These are phyloP conservation scores for Pseudanteris insignis DNA, from an alignment of 2,888 invertebrate species.

Conservation along the genomic window DNA sequence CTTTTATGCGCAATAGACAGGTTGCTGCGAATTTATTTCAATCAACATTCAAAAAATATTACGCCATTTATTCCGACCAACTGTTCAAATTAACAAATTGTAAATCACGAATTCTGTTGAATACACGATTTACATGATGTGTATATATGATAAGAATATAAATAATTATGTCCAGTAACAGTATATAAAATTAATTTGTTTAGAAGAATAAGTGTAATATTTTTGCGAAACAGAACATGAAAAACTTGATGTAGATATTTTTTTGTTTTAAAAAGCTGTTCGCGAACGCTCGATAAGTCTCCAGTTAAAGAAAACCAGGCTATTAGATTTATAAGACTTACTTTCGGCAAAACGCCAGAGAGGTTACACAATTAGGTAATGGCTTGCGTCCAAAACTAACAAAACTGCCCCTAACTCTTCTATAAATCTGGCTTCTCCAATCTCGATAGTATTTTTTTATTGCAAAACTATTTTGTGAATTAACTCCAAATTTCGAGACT, in stretches of 20 bases:
- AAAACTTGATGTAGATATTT: no score
- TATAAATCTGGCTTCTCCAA: conserved; percentile 31
- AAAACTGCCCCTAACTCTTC: conserved; percentile 39
- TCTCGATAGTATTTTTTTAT: conserved; percentile 18
- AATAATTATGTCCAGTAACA: no score
- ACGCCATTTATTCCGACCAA: no score
- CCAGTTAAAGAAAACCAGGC: conserved; percentile 37
- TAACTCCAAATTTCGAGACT: conserved; percentile 4
- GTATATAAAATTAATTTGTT: no score
- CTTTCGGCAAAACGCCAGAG: conserved; percentile 57
- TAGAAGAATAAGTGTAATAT: no score
- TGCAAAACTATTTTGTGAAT: conserved; percentile 28
- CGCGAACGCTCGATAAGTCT: conserved; percentile 43
- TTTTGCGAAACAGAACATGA: no score
- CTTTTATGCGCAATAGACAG: conserved; percentile 26
- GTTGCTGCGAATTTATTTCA: conserved; percentile 32
- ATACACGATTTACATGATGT: no score
- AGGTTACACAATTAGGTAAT: conserved; percentile 62
- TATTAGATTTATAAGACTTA: conserved; percentile 56
- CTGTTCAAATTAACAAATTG: no score
- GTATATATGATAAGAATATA: no score
- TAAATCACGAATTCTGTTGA: no score
- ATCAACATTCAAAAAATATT: conserved; percentile 25
- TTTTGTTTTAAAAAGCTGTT: conserved; percentile 31
- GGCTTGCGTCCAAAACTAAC: conserved; percentile 57